Percentiles rank a stretch among this genome's conserved stretches.
These are phyloP conservation scores for Leptestheria dahalacensis DNA, from an alignment of 1,140 invertebrate species.

Conservation along the genomic window DNA sequence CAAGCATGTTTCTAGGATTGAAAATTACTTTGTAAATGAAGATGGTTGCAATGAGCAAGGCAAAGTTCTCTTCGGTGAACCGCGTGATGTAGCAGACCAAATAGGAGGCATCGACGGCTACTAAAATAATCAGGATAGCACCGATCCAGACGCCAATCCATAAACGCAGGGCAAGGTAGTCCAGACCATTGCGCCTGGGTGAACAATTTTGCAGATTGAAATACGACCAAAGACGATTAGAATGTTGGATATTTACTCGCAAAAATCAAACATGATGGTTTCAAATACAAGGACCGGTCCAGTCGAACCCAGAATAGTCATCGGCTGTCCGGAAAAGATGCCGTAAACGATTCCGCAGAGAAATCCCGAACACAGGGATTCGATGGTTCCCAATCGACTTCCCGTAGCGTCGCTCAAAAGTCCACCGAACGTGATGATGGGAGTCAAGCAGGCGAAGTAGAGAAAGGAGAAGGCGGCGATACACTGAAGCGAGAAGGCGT, in stretches of 20 bases:
- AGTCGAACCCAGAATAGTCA: constrained; percentile 31
- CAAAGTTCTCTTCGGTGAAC: constrained; percentile 34
- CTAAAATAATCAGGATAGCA: constrained; percentile 28
- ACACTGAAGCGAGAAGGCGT: constrained; percentile 29
- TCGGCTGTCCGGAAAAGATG: constrained; percentile 31
- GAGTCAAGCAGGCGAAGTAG: constrained; percentile 32
- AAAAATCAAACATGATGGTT: constrained; percentile 28
- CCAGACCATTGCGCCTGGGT: constrained; percentile 23
- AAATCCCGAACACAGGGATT: constrained; percentile 29
- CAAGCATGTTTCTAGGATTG: background rate
- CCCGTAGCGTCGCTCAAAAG: constrained; percentile 28
- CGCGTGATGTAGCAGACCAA: constrained; percentile 27
- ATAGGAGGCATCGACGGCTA: constrained; percentile 27
- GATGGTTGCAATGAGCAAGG: constrained; percentile 29
- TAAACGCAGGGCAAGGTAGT: constrained; percentile 28
- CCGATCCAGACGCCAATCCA: constrained; percentile 32
- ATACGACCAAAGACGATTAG: too few relatives aligned
- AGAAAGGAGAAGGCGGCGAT: constrained; percentile 30
- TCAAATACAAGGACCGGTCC: constrained; percentile 34
- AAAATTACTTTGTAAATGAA: constrained; percentile 25
- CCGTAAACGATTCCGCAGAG: constrained; percentile 30
- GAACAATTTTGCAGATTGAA: background rate
- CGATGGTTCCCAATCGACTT: constrained; percentile 28
- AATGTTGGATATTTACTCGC: constrained; percentile 22
- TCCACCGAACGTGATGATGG: constrained; percentile 33